phyloP scores from a whole-genome alignment of 2,888 invertebrate species.

The Dasysyrphus albostriatus region DNA sequence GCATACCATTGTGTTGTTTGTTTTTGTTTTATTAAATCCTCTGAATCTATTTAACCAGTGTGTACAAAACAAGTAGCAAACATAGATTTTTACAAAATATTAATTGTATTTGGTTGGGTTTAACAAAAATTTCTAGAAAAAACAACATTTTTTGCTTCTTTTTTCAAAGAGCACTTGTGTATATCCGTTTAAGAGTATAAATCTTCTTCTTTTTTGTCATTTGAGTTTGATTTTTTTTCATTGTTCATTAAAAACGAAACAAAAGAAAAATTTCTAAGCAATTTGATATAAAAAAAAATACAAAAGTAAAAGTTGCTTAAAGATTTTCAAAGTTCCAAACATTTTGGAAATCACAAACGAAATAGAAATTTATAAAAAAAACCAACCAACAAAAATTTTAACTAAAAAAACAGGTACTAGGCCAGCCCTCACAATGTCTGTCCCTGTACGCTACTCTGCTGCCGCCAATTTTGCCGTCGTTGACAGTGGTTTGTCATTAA shows the following conservation, averaged over 20 bases:
- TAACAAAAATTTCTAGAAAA: slow-evolving; percentile 54
- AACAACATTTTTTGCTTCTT: slow-evolving; percentile 31
- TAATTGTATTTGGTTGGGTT: slow-evolving; percentile 68
- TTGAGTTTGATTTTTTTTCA: slow-evolving; percentile 32
- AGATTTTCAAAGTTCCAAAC: slow-evolving; percentile 50
- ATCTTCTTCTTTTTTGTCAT: slow-evolving; percentile 33
- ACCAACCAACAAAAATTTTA: slow-evolving; percentile 66
- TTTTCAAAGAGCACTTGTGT: slow-evolving; percentile 28
- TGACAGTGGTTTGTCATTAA: slow-evolving; percentile 83
- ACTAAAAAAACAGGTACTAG: slow-evolving; percentile 82
- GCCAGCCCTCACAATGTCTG: slow-evolving; percentile 85
- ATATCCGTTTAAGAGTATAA: not conserved
- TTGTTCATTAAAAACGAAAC: slow-evolving; percentile 2
- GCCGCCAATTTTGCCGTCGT: slow-evolving; percentile 83
- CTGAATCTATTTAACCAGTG: slow-evolving; percentile 79
- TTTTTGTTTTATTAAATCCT: slow-evolving; percentile 56
- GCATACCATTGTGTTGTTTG: slow-evolving; percentile 40
- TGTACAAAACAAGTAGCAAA: slow-evolving; percentile 83
- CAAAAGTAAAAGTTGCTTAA: slow-evolving; percentile 42
- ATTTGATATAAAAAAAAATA: slow-evolving; percentile 14
- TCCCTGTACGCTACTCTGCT: slow-evolving; percentile 84
- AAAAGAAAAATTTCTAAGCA: slow-evolving; percentile 55
- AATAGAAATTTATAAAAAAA: slow-evolving; percentile 54
- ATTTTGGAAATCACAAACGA: slow-evolving; percentile 39
- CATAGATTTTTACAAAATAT: slow-evolving; percentile 79